These are phyloP conservation scores for Odontamblyopus rebecca DNA, from an alignment of 2,797 vertebrate genomes.

Conservation along the genomic window DNA sequence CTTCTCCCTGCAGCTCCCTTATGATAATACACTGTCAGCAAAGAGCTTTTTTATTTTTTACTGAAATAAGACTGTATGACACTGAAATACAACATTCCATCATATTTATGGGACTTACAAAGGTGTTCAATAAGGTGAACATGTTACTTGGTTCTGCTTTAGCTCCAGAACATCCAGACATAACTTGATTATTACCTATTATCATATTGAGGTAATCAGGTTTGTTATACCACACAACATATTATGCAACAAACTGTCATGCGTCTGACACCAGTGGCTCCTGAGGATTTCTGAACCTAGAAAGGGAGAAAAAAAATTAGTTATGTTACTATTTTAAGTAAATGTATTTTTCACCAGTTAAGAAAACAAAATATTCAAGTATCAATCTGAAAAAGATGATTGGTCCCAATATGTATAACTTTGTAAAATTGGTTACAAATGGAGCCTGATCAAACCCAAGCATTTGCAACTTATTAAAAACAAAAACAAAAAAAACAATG, in stretches of 20 bases:
- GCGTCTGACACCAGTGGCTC: conserved; percentile 55
- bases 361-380: too few relatives aligned
- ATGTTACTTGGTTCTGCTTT: background rate
- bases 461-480: background rate
- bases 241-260: conserved; percentile 28
- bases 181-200: background rate
- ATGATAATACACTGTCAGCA: too few relatives aligned
- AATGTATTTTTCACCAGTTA: background rate
- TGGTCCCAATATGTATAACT: background rate
- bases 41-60: too few relatives aligned
- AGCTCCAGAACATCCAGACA: background rate
- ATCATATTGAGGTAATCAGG: background rate
- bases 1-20: too few relatives aligned
- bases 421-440: background rate
- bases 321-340: background rate
- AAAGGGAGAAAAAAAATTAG: conserved; percentile 19
- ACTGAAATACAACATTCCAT: too few relatives aligned
- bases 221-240: background rate
- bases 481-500: background rate
- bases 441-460: background rate
- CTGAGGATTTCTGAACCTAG: conserved; percentile 42
- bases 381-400: background rate
- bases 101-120: too few relatives aligned
- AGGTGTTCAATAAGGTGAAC: too few relatives aligned
- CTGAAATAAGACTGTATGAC: too few relatives aligned